Percentiles rank a stretch among this genome's conserved stretches.
Evolutionary conservation across 2,888 invertebrate species (phyloP).

Genomic region (Alloplasta piceator): DNA sequence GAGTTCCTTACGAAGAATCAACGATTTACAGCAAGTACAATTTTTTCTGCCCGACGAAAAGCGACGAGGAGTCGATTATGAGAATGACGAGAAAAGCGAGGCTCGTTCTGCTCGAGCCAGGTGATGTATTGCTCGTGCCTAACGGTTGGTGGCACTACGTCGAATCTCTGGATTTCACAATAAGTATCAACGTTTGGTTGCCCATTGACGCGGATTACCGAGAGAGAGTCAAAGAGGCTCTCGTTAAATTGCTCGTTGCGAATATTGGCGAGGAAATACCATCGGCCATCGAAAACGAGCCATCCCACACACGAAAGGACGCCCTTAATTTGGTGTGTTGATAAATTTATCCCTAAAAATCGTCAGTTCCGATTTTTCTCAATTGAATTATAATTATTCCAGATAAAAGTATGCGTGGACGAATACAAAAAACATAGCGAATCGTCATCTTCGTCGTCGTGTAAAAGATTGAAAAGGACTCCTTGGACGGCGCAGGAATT

Average conservation of each 20-base stretch:
- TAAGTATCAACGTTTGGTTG: conserved; percentile 90
- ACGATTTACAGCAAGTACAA: conserved; percentile 95
- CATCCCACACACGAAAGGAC: conserved; percentile 65
- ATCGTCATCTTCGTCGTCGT: background rate
- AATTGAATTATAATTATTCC: conserved; percentile 52
- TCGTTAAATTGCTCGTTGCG: conserved; percentile 78
- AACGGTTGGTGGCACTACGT: conserved; percentile 99
- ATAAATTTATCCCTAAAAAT: conserved; percentile 10
- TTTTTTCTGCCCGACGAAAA: conserved; percentile 88
- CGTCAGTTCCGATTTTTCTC: conserved; percentile 5
- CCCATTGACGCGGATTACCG: conserved; percentile 86
- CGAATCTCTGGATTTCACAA: conserved; percentile 86
- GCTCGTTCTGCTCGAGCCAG: conserved; percentile 89
- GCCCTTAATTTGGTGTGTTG: conserved; percentile 75
- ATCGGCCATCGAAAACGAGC: conserved; percentile 63
- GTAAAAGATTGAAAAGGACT: conserved; percentile 60
- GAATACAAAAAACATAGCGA: conserved; percentile 67
- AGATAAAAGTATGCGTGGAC: conserved; percentile 73
- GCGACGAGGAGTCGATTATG: conserved; percentile 84
- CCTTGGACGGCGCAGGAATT: conserved; percentile 70
- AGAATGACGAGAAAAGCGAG: conserved; percentile 83
- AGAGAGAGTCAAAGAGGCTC: conserved; percentile 78
- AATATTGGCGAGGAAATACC: conserved; percentile 73
- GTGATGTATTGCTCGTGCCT: conserved; percentile 95
- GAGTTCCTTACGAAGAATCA: conserved; percentile 98